A percentile compares a stretch with the other conserved stretches of the same genome.
phyloP scores from a whole-genome alignment of 2,888 invertebrate species.

The Vesta saturnalis region DNA sequence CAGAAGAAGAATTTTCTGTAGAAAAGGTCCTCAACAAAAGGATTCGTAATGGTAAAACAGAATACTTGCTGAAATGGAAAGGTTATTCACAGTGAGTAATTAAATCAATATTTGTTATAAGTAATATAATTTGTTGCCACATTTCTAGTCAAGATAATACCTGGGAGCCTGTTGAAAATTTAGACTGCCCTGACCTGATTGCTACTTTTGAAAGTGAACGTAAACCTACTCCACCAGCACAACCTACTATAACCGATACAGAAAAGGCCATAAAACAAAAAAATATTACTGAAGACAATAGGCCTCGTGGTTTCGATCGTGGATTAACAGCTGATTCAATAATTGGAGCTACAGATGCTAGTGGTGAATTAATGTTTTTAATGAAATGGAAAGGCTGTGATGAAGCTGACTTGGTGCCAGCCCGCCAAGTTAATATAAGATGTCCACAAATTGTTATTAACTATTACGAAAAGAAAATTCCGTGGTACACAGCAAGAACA shows the following conservation, averaged over 20 bases:
- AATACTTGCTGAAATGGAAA: conserved; percentile 74
- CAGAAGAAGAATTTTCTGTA: conserved; percentile 71
- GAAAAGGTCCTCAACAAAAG: conserved; percentile 79
- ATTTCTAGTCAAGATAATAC: conserved; percentile 70
- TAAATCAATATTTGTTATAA: conserved; percentile 3
- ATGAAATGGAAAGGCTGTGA: conserved; percentile 84
- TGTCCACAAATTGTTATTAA: conserved; percentile 72
- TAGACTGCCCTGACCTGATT: conserved; percentile 80
- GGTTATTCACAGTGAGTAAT: conserved; percentile 71
- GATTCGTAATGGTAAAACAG: conserved; percentile 74
- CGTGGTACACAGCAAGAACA: conserved; percentile 39
- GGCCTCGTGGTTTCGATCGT: conserved; percentile 79
- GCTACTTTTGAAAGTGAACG: conserved; percentile 57
- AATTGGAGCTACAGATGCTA: conserved; percentile 89
- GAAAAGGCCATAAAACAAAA: conserved; percentile 56
- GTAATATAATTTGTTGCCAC: neutral
- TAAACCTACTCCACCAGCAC: conserved; percentile 31
- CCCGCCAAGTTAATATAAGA: conserved; percentile 69
- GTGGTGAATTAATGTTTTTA: conserved; percentile 87
- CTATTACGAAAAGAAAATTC: conserved; percentile 68
- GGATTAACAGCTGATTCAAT: conserved; percentile 86
- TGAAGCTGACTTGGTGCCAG: conserved; percentile 73
- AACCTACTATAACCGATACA: neutral
- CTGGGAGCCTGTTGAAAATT: conserved; percentile 86
- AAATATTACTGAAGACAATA: conserved; percentile 59